Conservation (phyloP, 2,797 vertebrate genomes). For the Spea hammondii region DNA sequence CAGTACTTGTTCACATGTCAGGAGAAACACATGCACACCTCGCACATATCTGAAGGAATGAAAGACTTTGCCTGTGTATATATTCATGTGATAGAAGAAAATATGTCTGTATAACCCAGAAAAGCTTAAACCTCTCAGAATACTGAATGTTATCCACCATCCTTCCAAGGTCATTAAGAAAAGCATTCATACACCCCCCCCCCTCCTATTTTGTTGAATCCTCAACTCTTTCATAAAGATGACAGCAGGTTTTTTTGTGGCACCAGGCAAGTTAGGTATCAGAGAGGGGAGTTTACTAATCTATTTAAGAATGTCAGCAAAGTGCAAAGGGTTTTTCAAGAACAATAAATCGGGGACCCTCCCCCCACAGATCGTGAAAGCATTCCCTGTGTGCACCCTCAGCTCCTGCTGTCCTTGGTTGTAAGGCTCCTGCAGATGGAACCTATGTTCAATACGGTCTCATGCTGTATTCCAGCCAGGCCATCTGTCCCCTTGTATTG, state of each 20-base stretch:
- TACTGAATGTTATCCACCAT: neutral
- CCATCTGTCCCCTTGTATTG: slow-evolving; percentile 50
- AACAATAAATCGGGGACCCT: slow-evolving; percentile 44
- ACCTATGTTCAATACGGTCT: slow-evolving; percentile 48
- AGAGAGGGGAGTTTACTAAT: slow-evolving; percentile 50
- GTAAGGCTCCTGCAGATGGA: slow-evolving; percentile 53
- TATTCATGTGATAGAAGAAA: slow-evolving; percentile 15
- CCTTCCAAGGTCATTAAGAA: slow-evolving; percentile 35
- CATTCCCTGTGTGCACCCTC: slow-evolving; percentile 40
- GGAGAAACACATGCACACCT: neutral
- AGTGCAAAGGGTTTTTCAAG: slow-evolving; percentile 43
- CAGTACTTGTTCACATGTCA: slow-evolving; percentile 22
- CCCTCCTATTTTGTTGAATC: slow-evolving; percentile 22
- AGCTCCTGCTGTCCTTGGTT: slow-evolving; percentile 52
- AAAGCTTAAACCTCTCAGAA: slow-evolving; percentile 12
- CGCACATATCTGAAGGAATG: neutral
- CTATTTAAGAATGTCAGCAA: slow-evolving; percentile 52
- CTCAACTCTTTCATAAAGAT: slow-evolving; percentile 40
- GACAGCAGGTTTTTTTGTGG: slow-evolving; percentile 34
- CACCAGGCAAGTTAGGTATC: slow-evolving; percentile 47
- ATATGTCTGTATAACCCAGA: slow-evolving; percentile 7
- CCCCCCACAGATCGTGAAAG: slow-evolving; percentile 47
- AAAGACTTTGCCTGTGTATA: neutral
- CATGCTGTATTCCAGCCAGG: slow-evolving; percentile 50
- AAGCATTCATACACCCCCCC: slow-evolving; percentile 24